Conservation (phyloP, 2,888 invertebrate genomes). For the Mythimna lalbum region DNA sequence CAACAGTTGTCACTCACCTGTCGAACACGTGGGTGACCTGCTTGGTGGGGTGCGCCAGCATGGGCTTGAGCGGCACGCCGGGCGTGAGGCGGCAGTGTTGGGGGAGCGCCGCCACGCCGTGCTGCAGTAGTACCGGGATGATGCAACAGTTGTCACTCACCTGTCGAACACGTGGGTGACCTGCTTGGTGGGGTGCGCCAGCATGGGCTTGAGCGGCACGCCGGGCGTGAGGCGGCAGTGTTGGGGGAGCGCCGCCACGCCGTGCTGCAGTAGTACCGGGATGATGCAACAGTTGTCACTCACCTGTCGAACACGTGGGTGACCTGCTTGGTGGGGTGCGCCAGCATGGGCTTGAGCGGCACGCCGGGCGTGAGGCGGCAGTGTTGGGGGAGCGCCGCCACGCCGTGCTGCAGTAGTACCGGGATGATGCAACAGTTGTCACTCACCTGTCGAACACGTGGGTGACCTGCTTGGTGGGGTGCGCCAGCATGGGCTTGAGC, state of each 20-base stretch:
- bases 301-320: constrained; percentile 12
- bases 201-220: constrained; percentile 7
- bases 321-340: constrained; percentile 10
- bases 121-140: not conserved
- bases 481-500: constrained; percentile 7
- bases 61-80: constrained; percentile 5
- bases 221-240: constrained; percentile 8
- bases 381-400: constrained; percentile 5
- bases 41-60: constrained; percentile 3
- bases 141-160: constrained; percentile 1
- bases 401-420: constrained; percentile 1
- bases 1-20: not conserved
- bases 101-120: constrained; percentile 3
- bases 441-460: constrained; percentile 7
- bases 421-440: not conserved
- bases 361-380: constrained; percentile 11
- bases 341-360: constrained; percentile 13
- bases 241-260: constrained; percentile 3
- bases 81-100: constrained; percentile 5
- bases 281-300: not conserved
- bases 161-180: constrained; percentile 7
- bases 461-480: constrained; percentile 7
- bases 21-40: constrained; percentile 3
- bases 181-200: constrained; percentile 7
- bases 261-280: constrained; percentile 1